phyloP scores from a whole-genome alignment of 1,140 invertebrate species.

The Tachypleus tridentatus region DNA sequence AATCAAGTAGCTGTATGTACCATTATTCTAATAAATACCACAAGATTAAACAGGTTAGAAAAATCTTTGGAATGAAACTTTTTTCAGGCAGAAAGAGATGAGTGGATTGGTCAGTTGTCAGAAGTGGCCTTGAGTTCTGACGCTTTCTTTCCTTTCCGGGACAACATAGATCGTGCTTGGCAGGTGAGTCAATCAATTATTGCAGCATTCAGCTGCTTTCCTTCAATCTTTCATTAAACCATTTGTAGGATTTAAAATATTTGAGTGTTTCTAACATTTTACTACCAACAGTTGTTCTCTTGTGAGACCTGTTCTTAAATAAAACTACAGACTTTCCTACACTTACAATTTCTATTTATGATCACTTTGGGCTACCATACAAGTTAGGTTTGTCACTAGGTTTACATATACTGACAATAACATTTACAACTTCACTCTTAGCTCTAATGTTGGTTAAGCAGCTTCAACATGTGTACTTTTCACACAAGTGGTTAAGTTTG shows the following conservation, averaged over 20 bases:
- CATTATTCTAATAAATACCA: too few species aligned
- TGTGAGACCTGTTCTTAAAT: not conserved
- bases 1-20: too few species aligned
- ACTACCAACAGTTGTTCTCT: not conserved
- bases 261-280: conserved; percentile 1
- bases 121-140: conserved; percentile 92
- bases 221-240: conserved; percentile 5
- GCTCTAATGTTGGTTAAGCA: too few species aligned
- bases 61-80: conserved; percentile 1
- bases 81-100: conserved; percentile 47
- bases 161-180: conserved; percentile 88
- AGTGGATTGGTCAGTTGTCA: conserved; percentile 66
- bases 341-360: too few species aligned
- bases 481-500: too few species aligned
- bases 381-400: too few species aligned
- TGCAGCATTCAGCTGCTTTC: not conserved
- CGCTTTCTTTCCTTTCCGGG: conserved; percentile 96
- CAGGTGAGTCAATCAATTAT: conserved; percentile 46
- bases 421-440: too few species aligned
- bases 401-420: too few species aligned
- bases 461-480: too few species aligned
- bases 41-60: too few species aligned
- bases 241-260: not conserved
- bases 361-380: too few species aligned
- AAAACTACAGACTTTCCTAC: not conserved